These are phyloP conservation scores for Centrocercus urophasianus DNA, from an alignment of 2,113 vertebrate species.

Conservation along the genomic window DNA sequence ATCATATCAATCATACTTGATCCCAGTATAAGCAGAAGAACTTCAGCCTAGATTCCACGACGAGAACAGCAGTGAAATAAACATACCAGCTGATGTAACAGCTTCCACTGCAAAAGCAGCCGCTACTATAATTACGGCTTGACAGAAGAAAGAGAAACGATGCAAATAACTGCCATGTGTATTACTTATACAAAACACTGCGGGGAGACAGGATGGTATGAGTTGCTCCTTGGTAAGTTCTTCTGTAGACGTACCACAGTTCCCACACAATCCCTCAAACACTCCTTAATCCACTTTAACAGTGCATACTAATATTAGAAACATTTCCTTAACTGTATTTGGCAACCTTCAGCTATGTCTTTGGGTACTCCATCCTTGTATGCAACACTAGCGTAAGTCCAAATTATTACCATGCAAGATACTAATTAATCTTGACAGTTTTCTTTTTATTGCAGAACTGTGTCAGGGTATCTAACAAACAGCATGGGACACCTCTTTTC, in stretches of 20 bases:
- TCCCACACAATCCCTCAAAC: not conserved
- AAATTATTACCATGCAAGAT: not conserved
- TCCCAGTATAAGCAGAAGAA: not conserved
- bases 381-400: not conserved
- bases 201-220: not conserved
- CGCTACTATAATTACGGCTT: not conserved
- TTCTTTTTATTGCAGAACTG: not conserved
- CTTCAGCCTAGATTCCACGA: not conserved
- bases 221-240: not conserved
- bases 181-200: not conserved
- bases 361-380: not conserved
- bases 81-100: not conserved
- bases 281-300: not conserved
- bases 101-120: not conserved
- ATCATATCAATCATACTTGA: not conserved
- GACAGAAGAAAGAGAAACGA: not conserved
- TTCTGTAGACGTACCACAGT: not conserved
- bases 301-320: not conserved
- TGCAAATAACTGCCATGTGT: not conserved
- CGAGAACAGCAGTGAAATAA: not conserved
- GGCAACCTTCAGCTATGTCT: not conserved
- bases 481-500: not conserved
- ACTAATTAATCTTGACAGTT: not conserved
- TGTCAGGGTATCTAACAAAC: not conserved
- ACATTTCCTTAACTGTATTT: not conserved